A percentile compares a stretch with the other conserved stretches of the same genome.
Conservation (phyloP, 2,888 invertebrate species). For the Cerceris rybyensis region DNA sequence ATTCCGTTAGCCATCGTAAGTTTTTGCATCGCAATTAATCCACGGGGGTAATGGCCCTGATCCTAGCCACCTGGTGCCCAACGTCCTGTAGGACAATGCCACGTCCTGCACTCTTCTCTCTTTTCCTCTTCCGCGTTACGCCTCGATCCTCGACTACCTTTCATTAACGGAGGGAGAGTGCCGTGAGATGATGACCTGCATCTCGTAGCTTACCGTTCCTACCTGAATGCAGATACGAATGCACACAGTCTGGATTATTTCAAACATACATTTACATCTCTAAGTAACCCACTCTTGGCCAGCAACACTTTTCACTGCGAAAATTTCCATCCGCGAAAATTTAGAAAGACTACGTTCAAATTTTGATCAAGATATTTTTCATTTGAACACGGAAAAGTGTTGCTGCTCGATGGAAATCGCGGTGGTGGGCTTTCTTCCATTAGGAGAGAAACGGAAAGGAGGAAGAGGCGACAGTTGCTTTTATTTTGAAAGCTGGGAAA, state of each 20-base stretch:
- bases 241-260: neutral
- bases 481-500: no score
- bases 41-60: slow-evolving; percentile 74
- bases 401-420: slow-evolving; percentile 2
- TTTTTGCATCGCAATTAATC: slow-evolving; percentile 79
- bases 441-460: neutral
- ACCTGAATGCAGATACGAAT: slow-evolving; percentile 25
- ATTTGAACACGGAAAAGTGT: neutral
- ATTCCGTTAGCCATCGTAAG: slow-evolving; percentile 72
- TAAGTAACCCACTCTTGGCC: slow-evolving; percentile 4
- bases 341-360: neutral
- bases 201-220: slow-evolving; percentile 63
- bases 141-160: slow-evolving; percentile 53
- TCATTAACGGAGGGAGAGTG: slow-evolving; percentile 57
- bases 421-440: neutral
- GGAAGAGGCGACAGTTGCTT: neutral
- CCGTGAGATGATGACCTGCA: slow-evolving; percentile 69
- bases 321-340: slow-evolving; percentile 24
- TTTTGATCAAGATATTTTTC: slow-evolving; percentile 27
- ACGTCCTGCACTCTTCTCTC: slow-evolving; percentile 55
- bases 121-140: slow-evolving; percentile 29
- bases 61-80: slow-evolving; percentile 76
- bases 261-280: slow-evolving; percentile 15
- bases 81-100: slow-evolving; percentile 75
- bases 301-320: slow-evolving; percentile 25